A percentile compares a stretch with the other conserved stretches of the same genome.
phyloP scores from a whole-genome alignment of 2,797 vertebrate species.

The Poeciliopsis gracilis region DNA sequence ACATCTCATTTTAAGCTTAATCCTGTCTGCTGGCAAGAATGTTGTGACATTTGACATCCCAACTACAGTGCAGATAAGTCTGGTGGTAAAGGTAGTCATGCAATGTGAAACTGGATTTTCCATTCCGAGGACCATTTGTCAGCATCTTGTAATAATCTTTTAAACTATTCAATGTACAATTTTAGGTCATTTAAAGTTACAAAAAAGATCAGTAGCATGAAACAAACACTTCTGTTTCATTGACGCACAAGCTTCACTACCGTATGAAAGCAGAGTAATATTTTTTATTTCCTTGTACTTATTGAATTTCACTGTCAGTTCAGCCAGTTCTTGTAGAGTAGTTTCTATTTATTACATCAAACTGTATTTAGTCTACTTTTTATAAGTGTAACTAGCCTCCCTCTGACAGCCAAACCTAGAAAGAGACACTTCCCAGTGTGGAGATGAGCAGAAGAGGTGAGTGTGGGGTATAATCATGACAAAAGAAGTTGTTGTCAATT shows the following conservation, averaged over 20 bases:
- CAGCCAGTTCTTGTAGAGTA: constrained; percentile 5
- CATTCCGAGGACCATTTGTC: background rate
- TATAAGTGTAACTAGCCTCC: too few species aligned
- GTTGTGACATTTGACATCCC: constrained; percentile 10
- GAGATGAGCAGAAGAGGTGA: too few species aligned
- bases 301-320: constrained; percentile 22
- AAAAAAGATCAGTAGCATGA: background rate
- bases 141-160: background rate
- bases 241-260: background rate
- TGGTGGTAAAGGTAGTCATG: constrained; percentile 1
- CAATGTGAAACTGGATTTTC: constrained; percentile 20
- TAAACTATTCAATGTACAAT: background rate
- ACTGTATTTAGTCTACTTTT: background rate
- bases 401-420: too few species aligned
- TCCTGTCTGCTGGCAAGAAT: constrained; percentile 16
- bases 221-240: background rate
- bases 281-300: background rate
- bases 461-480: too few species aligned
- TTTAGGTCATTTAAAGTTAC: background rate
- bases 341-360: background rate
- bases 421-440: too few species aligned
- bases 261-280: constrained; percentile 6
- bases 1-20: constrained; percentile 21
- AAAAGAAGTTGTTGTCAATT: too few species aligned
- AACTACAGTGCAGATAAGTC: background rate